These are phyloP conservation scores for Folsomia candida DNA, from an alignment of 2,888 invertebrate species.

Conservation along the genomic window DNA sequence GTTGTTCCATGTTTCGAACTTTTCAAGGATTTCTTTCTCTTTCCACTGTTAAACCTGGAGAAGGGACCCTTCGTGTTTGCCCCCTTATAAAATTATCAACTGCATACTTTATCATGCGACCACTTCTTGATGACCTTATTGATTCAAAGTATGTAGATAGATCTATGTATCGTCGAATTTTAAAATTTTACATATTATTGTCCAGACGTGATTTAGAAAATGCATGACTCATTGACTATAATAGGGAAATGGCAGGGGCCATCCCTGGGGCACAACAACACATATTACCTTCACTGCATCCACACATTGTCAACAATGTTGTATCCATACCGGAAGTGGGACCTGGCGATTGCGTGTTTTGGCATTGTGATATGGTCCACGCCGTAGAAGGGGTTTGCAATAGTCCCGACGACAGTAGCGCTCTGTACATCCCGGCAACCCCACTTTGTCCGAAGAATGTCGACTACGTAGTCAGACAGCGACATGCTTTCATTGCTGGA, in stretches of 20 bases:
- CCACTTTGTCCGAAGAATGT: constrained; percentile 25
- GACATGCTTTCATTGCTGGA: constrained; percentile 21
- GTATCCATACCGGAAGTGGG: constrained; percentile 20
- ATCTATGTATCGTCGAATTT: neutral
- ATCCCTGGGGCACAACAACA: constrained; percentile 21
- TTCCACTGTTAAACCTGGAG: constrained; percentile 23
- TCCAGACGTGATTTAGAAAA: too few relatives aligned
- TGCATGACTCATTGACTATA: too few relatives aligned
- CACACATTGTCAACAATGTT: constrained; percentile 18
- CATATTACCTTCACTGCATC: constrained; percentile 16
- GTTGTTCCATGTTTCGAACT: constrained; percentile 27
- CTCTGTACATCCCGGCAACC: constrained; percentile 26
- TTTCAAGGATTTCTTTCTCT: constrained; percentile 32
- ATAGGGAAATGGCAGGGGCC: constrained; percentile 30
- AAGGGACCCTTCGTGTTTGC: constrained; percentile 26
- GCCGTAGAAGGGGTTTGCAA: constrained; percentile 24
- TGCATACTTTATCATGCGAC: constrained; percentile 22
- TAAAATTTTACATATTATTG: too few relatives aligned
- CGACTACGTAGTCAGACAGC: constrained; percentile 15
- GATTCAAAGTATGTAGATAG: constrained; percentile 10
- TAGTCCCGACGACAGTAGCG: constrained; percentile 23
- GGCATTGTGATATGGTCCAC: constrained; percentile 28
- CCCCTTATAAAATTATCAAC: constrained; percentile 22
- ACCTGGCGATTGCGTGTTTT: constrained; percentile 29
- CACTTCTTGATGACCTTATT: constrained; percentile 17